Conservation (phyloP, 2,888 invertebrate species). For the Coelinius sp. region DNA sequence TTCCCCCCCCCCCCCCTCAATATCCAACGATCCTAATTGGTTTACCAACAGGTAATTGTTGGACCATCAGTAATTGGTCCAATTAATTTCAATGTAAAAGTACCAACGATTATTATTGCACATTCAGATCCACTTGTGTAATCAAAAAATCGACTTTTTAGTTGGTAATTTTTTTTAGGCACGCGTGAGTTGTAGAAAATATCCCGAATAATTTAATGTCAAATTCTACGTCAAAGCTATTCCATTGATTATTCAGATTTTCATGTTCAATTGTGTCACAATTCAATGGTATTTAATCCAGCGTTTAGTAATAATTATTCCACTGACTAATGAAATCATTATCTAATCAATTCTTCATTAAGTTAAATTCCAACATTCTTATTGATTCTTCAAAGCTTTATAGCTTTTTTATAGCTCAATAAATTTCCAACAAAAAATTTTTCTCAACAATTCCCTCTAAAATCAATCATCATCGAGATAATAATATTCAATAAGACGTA, state of each 20-base stretch:
- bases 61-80: constrained; percentile 66
- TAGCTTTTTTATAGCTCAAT: too few relatives aligned
- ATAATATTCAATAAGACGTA: too few relatives aligned
- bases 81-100: constrained; percentile 67
- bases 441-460: too few relatives aligned
- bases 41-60: constrained; percentile 66
- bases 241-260: background rate
- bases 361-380: too few relatives aligned
- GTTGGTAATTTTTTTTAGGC: background rate
- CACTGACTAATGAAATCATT: too few relatives aligned
- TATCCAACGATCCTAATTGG: constrained; percentile 67
- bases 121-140: constrained; percentile 48
- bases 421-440: too few relatives aligned
- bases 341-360: too few relatives aligned
- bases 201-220: background rate
- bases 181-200: background rate
- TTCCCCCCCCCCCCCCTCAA: constrained; percentile 54
- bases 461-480: too few relatives aligned
- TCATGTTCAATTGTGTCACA: background rate
- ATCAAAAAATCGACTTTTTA: background rate
- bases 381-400: too few relatives aligned
- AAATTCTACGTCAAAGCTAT: background rate
- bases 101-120: constrained; percentile 60
- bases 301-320: too few relatives aligned
- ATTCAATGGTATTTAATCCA: background rate